A percentile compares a stretch with the other conserved stretches of the same genome.
Evolutionary conservation across 1,140 invertebrate species (phyloP).

Genomic region (Apis dorsata): DNA sequence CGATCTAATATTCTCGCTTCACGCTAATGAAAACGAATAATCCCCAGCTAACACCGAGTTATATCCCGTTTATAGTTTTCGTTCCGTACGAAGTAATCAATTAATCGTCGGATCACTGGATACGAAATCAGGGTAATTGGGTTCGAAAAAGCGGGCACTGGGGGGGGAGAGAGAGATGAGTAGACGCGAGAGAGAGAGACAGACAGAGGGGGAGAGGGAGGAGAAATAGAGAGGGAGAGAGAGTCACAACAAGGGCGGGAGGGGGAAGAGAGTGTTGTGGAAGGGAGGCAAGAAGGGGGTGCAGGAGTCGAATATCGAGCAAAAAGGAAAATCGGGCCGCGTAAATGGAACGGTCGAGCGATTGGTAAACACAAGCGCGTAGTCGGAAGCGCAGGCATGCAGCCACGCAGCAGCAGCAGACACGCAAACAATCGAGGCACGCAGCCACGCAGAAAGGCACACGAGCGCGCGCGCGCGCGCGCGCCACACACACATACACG

Average conservation of each 20-base stretch:
- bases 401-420: conserved; percentile 10
- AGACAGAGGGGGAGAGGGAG: background rate
- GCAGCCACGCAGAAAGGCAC: conserved; percentile 9
- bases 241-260: background rate
- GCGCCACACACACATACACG: conserved; percentile 10
- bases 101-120: conserved; percentile 32
- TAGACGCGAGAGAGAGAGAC: background rate
- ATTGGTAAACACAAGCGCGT: conserved; percentile 39
- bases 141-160: background rate
- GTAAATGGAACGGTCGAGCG: conserved; percentile 34
- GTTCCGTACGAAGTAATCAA: conserved; percentile 5
- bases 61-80: background rate
- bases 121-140: conserved; percentile 44
- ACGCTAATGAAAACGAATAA: background rate
- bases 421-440: conserved; percentile 8
- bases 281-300: background rate
- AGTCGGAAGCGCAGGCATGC: background rate
- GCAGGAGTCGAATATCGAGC: conserved; percentile 22
- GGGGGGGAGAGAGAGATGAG: background rate
- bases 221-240: background rate
- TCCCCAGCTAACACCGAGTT: background rate
- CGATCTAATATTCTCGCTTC: too few species aligned
- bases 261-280: background rate
- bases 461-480: background rate
- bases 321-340: conserved; percentile 36